phyloP scores from a whole-genome alignment of 2,888 invertebrate genomes.

The Tethea ocularis region DNA sequence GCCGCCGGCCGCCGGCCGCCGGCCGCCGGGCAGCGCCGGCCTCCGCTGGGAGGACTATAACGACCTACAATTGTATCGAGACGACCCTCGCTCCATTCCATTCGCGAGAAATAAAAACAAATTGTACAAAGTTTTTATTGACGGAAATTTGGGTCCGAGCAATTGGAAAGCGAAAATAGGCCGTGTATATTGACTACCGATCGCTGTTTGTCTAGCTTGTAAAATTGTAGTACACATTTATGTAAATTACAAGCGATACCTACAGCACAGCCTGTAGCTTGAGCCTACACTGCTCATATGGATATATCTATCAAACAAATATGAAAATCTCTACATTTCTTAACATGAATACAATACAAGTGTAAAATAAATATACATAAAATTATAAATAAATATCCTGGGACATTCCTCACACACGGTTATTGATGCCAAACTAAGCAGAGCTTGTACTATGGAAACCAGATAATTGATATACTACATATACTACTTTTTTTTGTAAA shows the following conservation, averaged over 20 bases:
- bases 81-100: constrained; percentile 10
- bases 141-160: constrained; percentile 22
- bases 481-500: too few relatives aligned
- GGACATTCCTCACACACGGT: too few relatives aligned
- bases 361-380: too few relatives aligned
- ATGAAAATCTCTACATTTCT: too few relatives aligned
- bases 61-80: neutral
- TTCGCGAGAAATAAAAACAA: constrained; percentile 35
- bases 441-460: too few relatives aligned
- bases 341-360: too few relatives aligned
- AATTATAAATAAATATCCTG: too few relatives aligned
- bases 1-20: neutral
- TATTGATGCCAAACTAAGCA: too few relatives aligned
- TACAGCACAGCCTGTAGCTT: neutral
- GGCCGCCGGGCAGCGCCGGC: neutral
- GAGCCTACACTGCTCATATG: neutral
- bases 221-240: constrained; percentile 1
- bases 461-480: too few relatives aligned
- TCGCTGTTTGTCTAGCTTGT: constrained; percentile 25
- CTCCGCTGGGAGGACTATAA: neutral
- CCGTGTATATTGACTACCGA: constrained; percentile 33
- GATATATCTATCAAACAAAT: too few relatives aligned
- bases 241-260: neutral
- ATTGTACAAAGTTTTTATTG: constrained; percentile 39
- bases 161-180: constrained; percentile 22